Evolutionary conservation across 2,888 invertebrate species (phyloP).

Genomic region (Halictus ligatus): DNA sequence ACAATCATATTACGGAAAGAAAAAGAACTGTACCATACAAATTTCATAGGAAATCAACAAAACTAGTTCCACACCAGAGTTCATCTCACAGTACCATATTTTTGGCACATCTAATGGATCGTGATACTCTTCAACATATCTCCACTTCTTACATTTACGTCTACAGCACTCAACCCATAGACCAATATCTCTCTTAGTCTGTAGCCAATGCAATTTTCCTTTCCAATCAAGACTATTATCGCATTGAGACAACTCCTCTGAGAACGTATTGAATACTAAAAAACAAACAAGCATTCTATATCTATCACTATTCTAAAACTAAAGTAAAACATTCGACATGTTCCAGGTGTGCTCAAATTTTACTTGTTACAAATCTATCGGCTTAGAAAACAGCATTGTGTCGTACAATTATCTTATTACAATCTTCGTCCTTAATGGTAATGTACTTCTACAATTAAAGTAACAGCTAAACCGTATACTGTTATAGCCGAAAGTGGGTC

Average conservation of each 20-base stretch:
- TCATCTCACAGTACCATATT: conserved; percentile 88
- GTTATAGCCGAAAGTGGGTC: conserved; percentile 73
- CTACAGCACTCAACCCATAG: conserved; percentile 87
- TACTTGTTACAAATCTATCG: conserved; percentile 43
- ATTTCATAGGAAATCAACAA: neutral
- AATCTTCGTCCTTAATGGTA: conserved; percentile 49
- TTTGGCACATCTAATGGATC: conserved; percentile 87
- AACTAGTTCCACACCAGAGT: conserved; percentile 84
- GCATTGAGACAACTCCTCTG: conserved; percentile 1
- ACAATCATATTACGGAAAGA: neutral
- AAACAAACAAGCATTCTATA: conserved; percentile 2
- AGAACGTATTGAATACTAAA: conserved; percentile 34
- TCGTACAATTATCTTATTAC: conserved; percentile 51
- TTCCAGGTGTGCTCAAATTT: conserved; percentile 41
- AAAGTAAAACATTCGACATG: neutral
- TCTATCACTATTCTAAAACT: neutral
- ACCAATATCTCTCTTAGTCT: conserved; percentile 85
- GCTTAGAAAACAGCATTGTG: conserved; percentile 50
- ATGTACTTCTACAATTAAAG: conserved; percentile 49
- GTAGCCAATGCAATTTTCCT: conserved; percentile 82
- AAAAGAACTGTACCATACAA: neutral
- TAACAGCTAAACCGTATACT: conserved; percentile 52
- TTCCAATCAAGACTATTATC: conserved; percentile 14
- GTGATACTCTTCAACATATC: conserved; percentile 85
- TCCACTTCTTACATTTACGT: conserved; percentile 86